These are phyloP conservation scores for Ormia ochracea DNA, from an alignment of 2,888 invertebrate genomes.

Conservation along the genomic window DNA sequence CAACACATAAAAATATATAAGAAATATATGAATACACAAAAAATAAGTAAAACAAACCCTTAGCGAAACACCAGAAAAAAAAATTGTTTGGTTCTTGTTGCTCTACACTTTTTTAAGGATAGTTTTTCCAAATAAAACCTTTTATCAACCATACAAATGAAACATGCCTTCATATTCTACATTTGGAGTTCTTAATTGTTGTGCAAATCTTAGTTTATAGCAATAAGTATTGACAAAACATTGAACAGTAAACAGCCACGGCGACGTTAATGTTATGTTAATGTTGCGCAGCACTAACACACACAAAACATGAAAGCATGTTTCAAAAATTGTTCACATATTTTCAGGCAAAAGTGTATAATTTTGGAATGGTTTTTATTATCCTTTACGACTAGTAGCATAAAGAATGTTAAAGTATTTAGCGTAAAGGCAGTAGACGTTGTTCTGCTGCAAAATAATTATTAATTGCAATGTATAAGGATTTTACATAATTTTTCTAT, in stretches of 20 bases:
- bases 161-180: background rate
- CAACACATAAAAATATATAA: slow-evolving; percentile 36
- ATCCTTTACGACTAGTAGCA: background rate
- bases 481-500: slow-evolving; percentile 25
- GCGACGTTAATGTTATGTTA: slow-evolving; percentile 66
- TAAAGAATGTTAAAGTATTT: slow-evolving; percentile 24
- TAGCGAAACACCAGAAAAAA: background rate
- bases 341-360: slow-evolving; percentile 7
- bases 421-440: background rate
- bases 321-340: slow-evolving; percentile 58
- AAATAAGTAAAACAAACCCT: slow-evolving; percentile 28
- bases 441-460: background rate
- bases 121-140: slow-evolving; percentile 16
- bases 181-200: slow-evolving; percentile 1
- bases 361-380: too few species aligned
- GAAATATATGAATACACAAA: too few species aligned
- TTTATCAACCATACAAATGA: background rate
- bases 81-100: background rate
- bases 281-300: slow-evolving; percentile 58
- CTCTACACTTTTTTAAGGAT: slow-evolving; percentile 13
- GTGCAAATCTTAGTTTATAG: slow-evolving; percentile 53
- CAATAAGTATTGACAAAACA: slow-evolving; percentile 75
- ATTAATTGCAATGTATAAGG: slow-evolving; percentile 20
- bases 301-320: slow-evolving; percentile 28
- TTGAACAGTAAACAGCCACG: slow-evolving; percentile 47